These are phyloP conservation scores for Drosophila hydei DNA, from an alignment of 1,140 invertebrate genomes.

Conservation along the genomic window DNA sequence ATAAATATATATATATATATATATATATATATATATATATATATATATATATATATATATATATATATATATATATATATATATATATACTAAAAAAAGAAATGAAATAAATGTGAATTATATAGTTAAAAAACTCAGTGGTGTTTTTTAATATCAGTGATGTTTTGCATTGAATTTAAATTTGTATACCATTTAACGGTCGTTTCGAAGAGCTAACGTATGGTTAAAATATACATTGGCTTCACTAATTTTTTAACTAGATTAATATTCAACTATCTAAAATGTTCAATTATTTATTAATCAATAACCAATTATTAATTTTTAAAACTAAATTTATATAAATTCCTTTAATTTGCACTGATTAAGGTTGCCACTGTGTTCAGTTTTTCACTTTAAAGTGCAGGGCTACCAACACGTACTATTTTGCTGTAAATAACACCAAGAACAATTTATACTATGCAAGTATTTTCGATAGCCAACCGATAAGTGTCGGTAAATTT, in stretches of 20 bases:
- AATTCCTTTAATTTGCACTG: not conserved
- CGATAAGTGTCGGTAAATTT: not conserved
- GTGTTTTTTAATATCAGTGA: constrained; percentile 26
- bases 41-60: constrained; percentile 45
- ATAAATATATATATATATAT: constrained; percentile 40
- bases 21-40: constrained; percentile 20
- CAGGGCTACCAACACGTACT: not conserved
- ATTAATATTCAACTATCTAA: too few relatives aligned
- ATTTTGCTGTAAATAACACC: not conserved
- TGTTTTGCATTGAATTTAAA: constrained; percentile 3
- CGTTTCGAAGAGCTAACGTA: too few relatives aligned
- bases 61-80: constrained; percentile 37
- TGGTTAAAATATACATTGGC: too few relatives aligned
- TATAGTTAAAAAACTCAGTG: constrained; percentile 28
- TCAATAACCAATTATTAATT: too few relatives aligned
- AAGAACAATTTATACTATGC: not conserved
- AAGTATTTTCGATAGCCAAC: not conserved
- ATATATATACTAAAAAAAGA: constrained; percentile 5
- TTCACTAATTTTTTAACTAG: too few relatives aligned
- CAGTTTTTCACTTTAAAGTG: too few relatives aligned
- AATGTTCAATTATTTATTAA: too few relatives aligned
- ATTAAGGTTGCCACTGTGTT: not conserved
- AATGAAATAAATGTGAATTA: constrained; percentile 21
- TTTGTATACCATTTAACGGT: constrained; percentile 3
- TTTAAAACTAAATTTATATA: too few relatives aligned